Evolutionary conservation across 2,113 vertebrate species (phyloP).

Genomic region (Recurvirostra avosetta): DNA sequence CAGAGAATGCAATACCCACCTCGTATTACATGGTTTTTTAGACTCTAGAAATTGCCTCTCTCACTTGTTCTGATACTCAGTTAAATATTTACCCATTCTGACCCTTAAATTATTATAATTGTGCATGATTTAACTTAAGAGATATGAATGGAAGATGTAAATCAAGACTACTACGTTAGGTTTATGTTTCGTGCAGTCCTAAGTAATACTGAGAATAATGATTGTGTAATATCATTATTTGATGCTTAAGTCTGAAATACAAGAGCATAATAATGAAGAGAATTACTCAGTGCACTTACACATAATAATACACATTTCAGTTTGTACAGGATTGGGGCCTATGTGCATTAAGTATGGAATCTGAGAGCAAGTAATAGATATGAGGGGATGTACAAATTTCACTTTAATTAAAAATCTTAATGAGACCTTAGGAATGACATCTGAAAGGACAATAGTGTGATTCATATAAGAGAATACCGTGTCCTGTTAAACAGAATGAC

Average conservation of each 20-base stretch:
- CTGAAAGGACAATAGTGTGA: background rate
- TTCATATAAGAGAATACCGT: background rate
- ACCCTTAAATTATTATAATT: background rate
- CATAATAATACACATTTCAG: background rate
- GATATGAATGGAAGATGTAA: background rate
- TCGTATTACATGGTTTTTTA: background rate
- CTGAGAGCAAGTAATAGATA: background rate
- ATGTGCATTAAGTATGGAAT: background rate
- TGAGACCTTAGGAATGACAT: background rate
- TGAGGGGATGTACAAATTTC: background rate
- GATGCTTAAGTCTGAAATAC: background rate
- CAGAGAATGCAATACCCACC: constrained; percentile 11
- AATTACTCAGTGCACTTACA: background rate
- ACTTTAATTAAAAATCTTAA: background rate
- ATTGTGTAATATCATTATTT: background rate
- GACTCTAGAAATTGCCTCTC: background rate
- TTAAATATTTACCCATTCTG: background rate
- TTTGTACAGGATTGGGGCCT: background rate
- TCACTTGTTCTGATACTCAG: background rate
- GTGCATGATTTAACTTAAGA: background rate
- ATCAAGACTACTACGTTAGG: background rate
- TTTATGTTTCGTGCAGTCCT: background rate
- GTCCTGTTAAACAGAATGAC: background rate
- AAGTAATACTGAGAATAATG: constrained; percentile 6
- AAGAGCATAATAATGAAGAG: background rate